Percentiles rank a stretch among this genome's conserved stretches.
Conservation (phyloP, 2,797 vertebrate genomes). For the Bufotes viridis region DNA sequence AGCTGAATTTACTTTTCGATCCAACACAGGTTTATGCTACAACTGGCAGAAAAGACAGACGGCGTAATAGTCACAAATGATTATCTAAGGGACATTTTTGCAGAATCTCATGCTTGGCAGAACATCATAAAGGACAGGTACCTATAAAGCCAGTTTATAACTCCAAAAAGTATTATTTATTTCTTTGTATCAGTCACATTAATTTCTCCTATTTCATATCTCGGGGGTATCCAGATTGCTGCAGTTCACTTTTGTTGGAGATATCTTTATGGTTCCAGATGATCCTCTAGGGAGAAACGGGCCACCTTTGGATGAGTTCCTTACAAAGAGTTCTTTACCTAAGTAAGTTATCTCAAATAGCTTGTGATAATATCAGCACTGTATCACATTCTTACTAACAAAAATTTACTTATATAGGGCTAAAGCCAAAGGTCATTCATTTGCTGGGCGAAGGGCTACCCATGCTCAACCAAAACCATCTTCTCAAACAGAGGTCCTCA, state of each 20-base stretch:
- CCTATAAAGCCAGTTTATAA: constrained; percentile 21
- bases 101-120: constrained; percentile 81
- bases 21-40: constrained; percentile 81
- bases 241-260: constrained; percentile 88
- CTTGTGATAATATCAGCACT: background rate
- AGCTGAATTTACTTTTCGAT: background rate
- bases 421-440: constrained; percentile 60
- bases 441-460: constrained; percentile 32
- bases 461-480: constrained; percentile 24
- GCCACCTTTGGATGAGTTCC: constrained; percentile 85
- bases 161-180: background rate
- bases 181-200: background rate
- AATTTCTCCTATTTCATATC: background rate
- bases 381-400: background rate
- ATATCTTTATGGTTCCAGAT: constrained; percentile 91
- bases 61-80: constrained; percentile 92
- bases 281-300: constrained; percentile 87
- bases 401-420: constrained; percentile 26
- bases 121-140: constrained; percentile 89
- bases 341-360: constrained; percentile 70
- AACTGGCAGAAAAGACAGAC: constrained; percentile 78
- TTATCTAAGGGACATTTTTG: constrained; percentile 86
- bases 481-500: constrained; percentile 62
- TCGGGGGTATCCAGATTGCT: constrained; percentile 76
- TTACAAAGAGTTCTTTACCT: constrained; percentile 72